Evolutionary conservation across 2,888 invertebrate species (phyloP).

Genomic region (Cecidostiba fungosa): DNA sequence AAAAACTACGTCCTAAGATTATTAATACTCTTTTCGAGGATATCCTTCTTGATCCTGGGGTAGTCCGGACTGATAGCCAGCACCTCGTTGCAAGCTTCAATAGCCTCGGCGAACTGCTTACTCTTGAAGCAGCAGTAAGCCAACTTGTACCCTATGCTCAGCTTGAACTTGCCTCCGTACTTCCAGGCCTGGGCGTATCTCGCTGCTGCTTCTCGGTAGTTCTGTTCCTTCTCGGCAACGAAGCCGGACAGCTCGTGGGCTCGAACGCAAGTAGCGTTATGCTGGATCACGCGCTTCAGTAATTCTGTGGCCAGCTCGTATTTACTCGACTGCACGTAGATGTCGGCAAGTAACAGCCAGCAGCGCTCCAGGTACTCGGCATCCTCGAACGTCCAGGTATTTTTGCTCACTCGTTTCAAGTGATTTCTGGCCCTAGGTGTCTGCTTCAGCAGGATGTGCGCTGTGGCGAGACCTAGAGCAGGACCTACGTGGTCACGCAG

Average conservation of each 20-base stretch:
- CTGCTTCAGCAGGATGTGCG: slow-evolving; percentile 94
- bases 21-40: slow-evolving; percentile 93
- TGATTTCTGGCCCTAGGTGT: slow-evolving; percentile 95
- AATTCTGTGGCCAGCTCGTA: slow-evolving; percentile 93
- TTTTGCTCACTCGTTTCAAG: slow-evolving; percentile 92
- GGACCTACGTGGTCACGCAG: slow-evolving; percentile 91
- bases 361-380: slow-evolving; percentile 97
- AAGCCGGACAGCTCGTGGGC: slow-evolving; percentile 94
- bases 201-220: slow-evolving; percentile 90
- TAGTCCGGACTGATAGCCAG: slow-evolving; percentile 92
- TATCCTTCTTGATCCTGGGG: slow-evolving; percentile 94
- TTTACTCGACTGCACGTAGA: slow-evolving; percentile 91
- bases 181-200: slow-evolving; percentile 94
- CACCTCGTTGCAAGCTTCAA: slow-evolving; percentile 93
- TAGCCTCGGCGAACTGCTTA: slow-evolving; percentile 94
- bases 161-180: slow-evolving; percentile 90
- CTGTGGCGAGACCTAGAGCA: slow-evolving; percentile 91
- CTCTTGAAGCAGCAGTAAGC: slow-evolving; percentile 95
- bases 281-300: slow-evolving; percentile 88
- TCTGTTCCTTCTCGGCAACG: slow-evolving; percentile 95
- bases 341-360: slow-evolving; percentile 94
- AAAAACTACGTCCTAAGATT: slow-evolving; percentile 85
- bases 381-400: slow-evolving; percentile 96
- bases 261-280: slow-evolving; percentile 93
- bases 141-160: slow-evolving; percentile 94